phyloP scores from a whole-genome alignment of 2,888 invertebrate species.

The Pycnomerus fuliginosus region DNA sequence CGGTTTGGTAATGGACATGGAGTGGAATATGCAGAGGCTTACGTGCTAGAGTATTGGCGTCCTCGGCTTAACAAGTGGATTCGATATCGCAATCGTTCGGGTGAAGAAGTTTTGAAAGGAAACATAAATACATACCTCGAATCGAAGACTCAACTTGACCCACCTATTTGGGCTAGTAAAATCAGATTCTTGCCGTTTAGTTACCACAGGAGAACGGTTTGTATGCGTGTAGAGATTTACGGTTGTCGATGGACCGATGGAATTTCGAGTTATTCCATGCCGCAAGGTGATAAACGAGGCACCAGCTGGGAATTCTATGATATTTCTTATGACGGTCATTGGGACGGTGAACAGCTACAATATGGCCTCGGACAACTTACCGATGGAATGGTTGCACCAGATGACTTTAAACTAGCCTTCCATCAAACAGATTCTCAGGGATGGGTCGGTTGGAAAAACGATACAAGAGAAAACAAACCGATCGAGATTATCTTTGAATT shows the following conservation, averaged over 20 bases:
- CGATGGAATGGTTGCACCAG: slow-evolving; percentile 77
- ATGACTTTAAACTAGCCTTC: slow-evolving; percentile 67
- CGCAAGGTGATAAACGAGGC: slow-evolving; percentile 81
- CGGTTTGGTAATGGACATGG: slow-evolving; percentile 91
- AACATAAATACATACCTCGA: slow-evolving; percentile 87
- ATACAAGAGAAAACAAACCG: slow-evolving; percentile 63
- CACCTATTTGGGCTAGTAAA: slow-evolving; percentile 82
- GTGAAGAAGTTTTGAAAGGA: slow-evolving; percentile 74
- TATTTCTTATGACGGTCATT: slow-evolving; percentile 81
- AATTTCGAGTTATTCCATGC: slow-evolving; percentile 82
- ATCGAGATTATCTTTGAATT: slow-evolving; percentile 78
- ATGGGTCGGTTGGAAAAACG: slow-evolving; percentile 91
- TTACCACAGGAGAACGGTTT: slow-evolving; percentile 79
- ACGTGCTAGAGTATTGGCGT: slow-evolving; percentile 82
- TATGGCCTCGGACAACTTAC: slow-evolving; percentile 83
- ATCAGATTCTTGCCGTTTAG: slow-evolving; percentile 85
- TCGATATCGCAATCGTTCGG: slow-evolving; percentile 71
- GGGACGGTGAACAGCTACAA: slow-evolving; percentile 71
- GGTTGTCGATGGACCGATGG: slow-evolving; percentile 87
- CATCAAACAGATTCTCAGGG: slow-evolving; percentile 63
- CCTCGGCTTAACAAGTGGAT: slow-evolving; percentile 79
- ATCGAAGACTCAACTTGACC: slow-evolving; percentile 73
- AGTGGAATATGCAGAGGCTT: slow-evolving; percentile 81
- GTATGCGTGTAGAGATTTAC: slow-evolving; percentile 88
- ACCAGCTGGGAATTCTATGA: slow-evolving; percentile 81